phyloP scores from a whole-genome alignment of 2,797 vertebrate species.

The Molossus alvarezi region DNA sequence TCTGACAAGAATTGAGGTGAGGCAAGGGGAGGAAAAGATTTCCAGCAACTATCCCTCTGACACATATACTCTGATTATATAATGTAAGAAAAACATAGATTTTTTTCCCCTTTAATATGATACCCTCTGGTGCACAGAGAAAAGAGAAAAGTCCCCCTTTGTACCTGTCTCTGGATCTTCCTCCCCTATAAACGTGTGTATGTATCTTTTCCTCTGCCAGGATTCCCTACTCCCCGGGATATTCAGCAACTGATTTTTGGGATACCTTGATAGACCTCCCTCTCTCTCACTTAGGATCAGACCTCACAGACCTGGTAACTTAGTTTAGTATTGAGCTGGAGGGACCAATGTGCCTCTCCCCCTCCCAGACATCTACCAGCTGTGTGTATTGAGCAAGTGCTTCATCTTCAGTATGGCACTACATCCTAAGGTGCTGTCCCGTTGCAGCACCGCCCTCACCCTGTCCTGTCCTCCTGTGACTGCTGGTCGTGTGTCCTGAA shows the following conservation, averaged over 20 bases:
- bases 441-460: neutral
- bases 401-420: neutral
- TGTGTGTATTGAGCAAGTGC: neutral
- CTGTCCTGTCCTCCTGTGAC: neutral
- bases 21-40: neutral
- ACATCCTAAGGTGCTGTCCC: neutral
- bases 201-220: neutral
- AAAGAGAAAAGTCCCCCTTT: neutral
- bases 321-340: neutral
- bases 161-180: neutral
- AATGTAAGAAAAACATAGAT: constrained; percentile 46
- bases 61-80: constrained; percentile 50
- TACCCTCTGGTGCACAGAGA: neutral
- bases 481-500: neutral
- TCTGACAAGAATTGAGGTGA: constrained; percentile 37
- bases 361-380: neutral
- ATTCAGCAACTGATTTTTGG: neutral
- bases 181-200: neutral
- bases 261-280: neutral
- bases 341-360: neutral
- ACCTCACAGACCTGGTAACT: neutral
- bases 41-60: constrained; percentile 25
- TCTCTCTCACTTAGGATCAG: neutral
- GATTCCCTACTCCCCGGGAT: neutral
- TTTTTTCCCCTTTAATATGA: neutral